These are phyloP conservation scores for Sebastes variabilis DNA, from an alignment of 2,797 vertebrate genomes.

Conservation along the genomic window DNA sequence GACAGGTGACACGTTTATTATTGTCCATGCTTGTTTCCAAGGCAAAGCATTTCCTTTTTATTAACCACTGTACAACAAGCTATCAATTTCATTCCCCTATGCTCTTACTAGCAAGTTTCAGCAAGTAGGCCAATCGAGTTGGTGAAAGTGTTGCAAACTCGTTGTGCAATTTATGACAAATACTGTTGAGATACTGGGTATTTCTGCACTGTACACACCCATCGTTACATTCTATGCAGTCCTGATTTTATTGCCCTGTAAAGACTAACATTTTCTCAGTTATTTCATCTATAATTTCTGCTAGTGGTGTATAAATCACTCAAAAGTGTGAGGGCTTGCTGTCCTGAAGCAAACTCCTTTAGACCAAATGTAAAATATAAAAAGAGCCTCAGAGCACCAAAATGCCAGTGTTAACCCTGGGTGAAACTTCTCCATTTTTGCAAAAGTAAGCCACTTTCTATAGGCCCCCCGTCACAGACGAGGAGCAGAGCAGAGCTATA, in stretches of 20 bases:
- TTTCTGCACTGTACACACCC: conserved; percentile 41
- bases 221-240: not conserved
- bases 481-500: conserved; percentile 16
- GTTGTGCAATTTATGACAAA: conserved; percentile 51
- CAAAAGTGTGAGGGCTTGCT: not conserved
- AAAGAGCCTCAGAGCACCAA: not conserved
- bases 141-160: conserved; percentile 26
- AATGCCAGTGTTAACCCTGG: not conserved
- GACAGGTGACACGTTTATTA: not conserved
- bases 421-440: conserved; percentile 16
- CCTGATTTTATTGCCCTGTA: conserved; percentile 3
- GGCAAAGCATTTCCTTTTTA: not conserved
- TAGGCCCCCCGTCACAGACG: not conserved
- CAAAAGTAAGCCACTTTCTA: not conserved
- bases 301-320: not conserved
- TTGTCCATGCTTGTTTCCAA: not conserved
- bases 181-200: conserved; percentile 5
- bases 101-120: conserved; percentile 35
- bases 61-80: not conserved
- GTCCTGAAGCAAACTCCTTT: not conserved
- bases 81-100: not conserved
- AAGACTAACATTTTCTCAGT: not conserved
- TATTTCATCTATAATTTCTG: conserved; percentile 4
- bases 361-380: conserved; percentile 1
- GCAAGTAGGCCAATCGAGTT: conserved; percentile 15